Evolutionary conservation across 2,797 vertebrate genomes (phyloP), one percentile per base, ranked within the genome.

Genomic region (Sebastes vulpes): DNA sequence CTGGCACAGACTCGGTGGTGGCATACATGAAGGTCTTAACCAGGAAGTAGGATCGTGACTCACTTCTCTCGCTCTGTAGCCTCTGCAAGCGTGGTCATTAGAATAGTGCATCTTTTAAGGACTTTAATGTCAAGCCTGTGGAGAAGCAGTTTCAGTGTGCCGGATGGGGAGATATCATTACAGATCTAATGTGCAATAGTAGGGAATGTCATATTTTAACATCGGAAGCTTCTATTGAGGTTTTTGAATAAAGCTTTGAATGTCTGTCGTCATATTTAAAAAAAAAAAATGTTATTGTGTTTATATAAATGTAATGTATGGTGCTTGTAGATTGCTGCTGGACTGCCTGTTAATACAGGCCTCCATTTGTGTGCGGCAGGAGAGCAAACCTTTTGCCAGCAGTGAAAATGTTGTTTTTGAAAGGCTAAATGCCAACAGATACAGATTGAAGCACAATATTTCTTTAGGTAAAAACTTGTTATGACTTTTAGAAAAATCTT

Each of bases 21-120:
- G 72, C 77, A 71, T 32, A 26, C 75, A 64, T 66, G 66, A 75
- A 77, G 18, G 73, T 58, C 63, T 81, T 20, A 83, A 66, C 38
- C 65, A 77, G 61, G 58, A 86, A 63, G 50, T 57, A 6, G 31
- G 65, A 81, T 84, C 52, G 26, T 53, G 46, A 32, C 46, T 14
- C 38, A 28, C 16, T 4, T 65, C 16, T 69, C 48, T 58, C 3
- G 7, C 53, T 76, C 50, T 72, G 35, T 12, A 67, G 69, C 57
- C 50, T 64, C 26, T 26, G 70, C 11, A 21, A 63, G n/a, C 60
- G 29, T 25, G 16, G 31, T 16, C 52, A 61, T 38, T 56, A 26
- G 10, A 50, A 38, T 9, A 66, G 56, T 57, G 57, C 10, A 72
- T 65, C 10, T 28, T 79, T 75, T 61, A 67, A 77, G 65, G 46